These are phyloP conservation scores for Mongoloraphidia duomilia DNA, from an alignment of 2,888 invertebrate genomes.

Conservation along the genomic window DNA sequence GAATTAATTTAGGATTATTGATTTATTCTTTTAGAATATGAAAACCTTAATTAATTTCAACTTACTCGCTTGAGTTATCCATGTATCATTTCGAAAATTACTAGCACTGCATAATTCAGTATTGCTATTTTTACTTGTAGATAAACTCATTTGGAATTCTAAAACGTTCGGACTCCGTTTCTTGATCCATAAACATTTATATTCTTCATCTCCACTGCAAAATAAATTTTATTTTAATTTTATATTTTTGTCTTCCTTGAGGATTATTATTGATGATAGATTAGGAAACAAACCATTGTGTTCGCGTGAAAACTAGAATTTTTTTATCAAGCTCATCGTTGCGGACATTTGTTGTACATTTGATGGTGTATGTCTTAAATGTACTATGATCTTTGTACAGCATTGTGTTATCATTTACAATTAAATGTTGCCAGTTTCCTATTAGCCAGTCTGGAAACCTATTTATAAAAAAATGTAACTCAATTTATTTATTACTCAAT, in stretches of 20 bases:
- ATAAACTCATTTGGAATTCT: constrained; percentile 39
- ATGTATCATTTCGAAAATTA: constrained; percentile 36
- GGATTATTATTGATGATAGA: too few relatives aligned
- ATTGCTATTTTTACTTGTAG: constrained; percentile 21
- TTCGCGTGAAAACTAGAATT: constrained; percentile 35
- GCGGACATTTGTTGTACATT: constrained; percentile 26
- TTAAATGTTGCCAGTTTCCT: constrained; percentile 44
- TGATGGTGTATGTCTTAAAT: constrained; percentile 37
- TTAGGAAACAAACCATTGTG: constrained; percentile 37
- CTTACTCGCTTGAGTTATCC: constrained; percentile 50
- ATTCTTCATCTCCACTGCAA: constrained; percentile 41
- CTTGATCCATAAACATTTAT: constrained; percentile 42
- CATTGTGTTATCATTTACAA: constrained; percentile 31
- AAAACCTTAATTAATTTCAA: constrained; percentile 14
- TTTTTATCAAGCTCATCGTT: constrained; percentile 27
- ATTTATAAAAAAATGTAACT: constrained; percentile 14
- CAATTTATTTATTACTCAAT: too few relatives aligned
- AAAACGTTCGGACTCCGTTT: constrained; percentile 42
- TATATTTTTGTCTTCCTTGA: too few relatives aligned
- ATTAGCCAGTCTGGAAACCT: constrained; percentile 48
- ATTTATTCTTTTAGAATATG: constrained; percentile 7
- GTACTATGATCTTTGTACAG: constrained; percentile 35
- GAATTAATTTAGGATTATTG: not conserved
- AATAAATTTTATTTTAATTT: constrained; percentile 3
- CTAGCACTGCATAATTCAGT: constrained; percentile 14